Percentiles rank a stretch among this genome's conserved stretches.
phyloP scores from a whole-genome alignment of 2,888 invertebrate species.

The Trichacis sp. region DNA sequence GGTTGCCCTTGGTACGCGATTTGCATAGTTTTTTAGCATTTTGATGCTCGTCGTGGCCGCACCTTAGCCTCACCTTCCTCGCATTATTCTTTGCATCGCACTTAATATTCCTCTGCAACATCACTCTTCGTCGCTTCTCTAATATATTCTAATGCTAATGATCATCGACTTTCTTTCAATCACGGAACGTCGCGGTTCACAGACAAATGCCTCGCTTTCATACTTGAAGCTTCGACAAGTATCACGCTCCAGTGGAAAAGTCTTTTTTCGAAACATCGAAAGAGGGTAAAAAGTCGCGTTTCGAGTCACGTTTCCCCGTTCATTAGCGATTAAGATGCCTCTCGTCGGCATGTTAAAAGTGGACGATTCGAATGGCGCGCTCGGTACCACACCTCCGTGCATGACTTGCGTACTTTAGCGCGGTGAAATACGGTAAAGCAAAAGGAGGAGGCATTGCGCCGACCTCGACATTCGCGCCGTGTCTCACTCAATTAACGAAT shows the following conservation, averaged over 20 bases:
- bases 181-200: conserved; percentile 3
- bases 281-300: too few relatives aligned
- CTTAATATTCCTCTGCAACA: conserved; percentile 16
- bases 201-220: neutral
- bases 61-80: conserved; percentile 43
- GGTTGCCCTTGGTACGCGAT: conserved; percentile 46
- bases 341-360: conserved; percentile 39
- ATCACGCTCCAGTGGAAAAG: too few relatives aligned
- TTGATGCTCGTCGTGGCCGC: conserved; percentile 49
- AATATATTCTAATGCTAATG: conserved; percentile 43
- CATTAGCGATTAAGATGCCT: conserved; percentile 63
- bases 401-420: conserved; percentile 35
- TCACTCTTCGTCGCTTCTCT: too few relatives aligned
- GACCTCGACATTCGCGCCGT: conserved; percentile 31
- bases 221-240: too few relatives aligned
- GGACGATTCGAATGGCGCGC: conserved; percentile 30
- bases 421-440: conserved; percentile 14
- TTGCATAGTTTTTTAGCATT: conserved; percentile 57
- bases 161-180: conserved; percentile 32
- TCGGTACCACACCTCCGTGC: conserved; percentile 36
- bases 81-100: conserved; percentile 28
- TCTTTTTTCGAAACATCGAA: neutral
- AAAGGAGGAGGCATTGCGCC: conserved; percentile 17
- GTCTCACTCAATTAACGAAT: conserved; percentile 33
- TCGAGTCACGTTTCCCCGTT: conserved; percentile 49